phyloP scores from a whole-genome alignment of 2,888 invertebrate genomes.

The Caenorhabditis virilis region DNA sequence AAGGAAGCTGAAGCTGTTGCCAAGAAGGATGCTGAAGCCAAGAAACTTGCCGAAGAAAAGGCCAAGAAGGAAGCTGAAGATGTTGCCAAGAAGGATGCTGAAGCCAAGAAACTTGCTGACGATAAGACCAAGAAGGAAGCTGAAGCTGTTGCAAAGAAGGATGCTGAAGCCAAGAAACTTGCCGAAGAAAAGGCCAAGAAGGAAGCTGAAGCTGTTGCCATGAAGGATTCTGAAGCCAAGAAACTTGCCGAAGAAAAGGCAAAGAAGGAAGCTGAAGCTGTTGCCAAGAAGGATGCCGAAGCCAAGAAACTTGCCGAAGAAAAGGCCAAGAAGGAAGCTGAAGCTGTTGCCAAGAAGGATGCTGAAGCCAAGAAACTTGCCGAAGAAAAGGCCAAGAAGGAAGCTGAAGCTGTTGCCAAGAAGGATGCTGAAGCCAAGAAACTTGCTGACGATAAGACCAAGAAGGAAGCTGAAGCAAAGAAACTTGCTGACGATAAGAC shows the following conservation, averaged over 20 bases:
- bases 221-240: too few relatives aligned
- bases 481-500: not conserved
- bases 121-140: not conserved
- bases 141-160: conserved; percentile 1
- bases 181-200: not conserved
- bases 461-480: conserved; percentile 1
- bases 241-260: not conserved
- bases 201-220: conserved; percentile 5
- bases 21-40: conserved; percentile 2
- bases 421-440: not conserved
- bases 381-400: conserved; percentile 4
- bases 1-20: not conserved
- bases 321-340: conserved; percentile 2
- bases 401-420: not conserved
- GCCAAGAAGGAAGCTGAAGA: conserved; percentile 3
- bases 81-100: not conserved
- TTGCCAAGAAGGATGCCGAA: conserved; percentile 12
- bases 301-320: not conserved
- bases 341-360: not conserved
- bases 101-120: not conserved
- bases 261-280: conserved; percentile 3
- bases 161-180: conserved; percentile 1
- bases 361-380: not conserved
- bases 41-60: not conserved
- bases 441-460: not conserved